Evolutionary conservation across 2,797 vertebrate genomes (phyloP), one percentile per base, ranked within the genome.

Genomic region (Pogonophryne albipinna): DNA sequence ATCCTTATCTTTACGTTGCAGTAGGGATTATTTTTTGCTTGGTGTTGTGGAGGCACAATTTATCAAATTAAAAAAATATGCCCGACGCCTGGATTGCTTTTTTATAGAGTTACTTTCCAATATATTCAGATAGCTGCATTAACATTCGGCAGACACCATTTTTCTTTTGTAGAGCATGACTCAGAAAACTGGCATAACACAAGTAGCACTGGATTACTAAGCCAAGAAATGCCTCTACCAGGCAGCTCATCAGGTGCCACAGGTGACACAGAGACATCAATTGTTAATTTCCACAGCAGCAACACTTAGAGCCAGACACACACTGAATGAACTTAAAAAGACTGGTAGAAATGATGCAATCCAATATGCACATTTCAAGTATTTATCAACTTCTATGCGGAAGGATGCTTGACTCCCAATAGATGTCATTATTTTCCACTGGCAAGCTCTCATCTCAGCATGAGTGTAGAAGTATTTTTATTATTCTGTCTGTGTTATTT

Each of bases 351-450:
- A 52, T 19, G 57, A 58, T 81, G 74, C 75, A 67, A 85, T 68
- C 75, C 38, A 76, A 85, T 79, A 66, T 82, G 74, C 76, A 71
- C 74, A 77, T 73, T 85, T 85, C 64, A 59, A 56, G 69, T 51
- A 76, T 90, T 89, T 75, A 86, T 89, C 76, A 80, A 78, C 78
- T 53, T 65, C 52, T 84, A 23, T 62, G 71, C 64, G 74, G 71
- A 78, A 68, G 60, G 71, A 71, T 78, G 79, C 66, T 80, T 44
- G 78, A 86, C 79, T 91, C 91, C 91, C 86, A 85, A 72, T 79
- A 90, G 92, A 90, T 90, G 84, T 88, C 83, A 91, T 92, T 92
- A 92, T 92, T 84, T 89, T 86, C 76, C 71, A 86, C 83, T 88
- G 75, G 74, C 78, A 79, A 55, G 76, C 80, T 82, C 87, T 87